Evolutionary conservation across 23 tunicate genomes (phyloP).

Genomic region (Phallusia fumigata): DNA sequence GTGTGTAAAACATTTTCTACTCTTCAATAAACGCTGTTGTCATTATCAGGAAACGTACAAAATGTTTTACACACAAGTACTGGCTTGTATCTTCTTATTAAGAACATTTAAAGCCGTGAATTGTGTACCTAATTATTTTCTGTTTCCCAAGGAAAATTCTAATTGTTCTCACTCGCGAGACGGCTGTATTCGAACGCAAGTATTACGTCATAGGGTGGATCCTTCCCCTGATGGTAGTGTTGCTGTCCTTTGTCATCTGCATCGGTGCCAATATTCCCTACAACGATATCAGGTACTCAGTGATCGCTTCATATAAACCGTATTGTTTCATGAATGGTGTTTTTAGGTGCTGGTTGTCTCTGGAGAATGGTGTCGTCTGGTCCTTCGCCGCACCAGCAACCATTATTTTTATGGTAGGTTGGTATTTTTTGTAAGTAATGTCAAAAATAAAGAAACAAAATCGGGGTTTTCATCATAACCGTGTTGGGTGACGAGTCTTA

Average conservation of each 20-base stretch:
- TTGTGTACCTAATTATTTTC: neutral
- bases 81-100: too few relatives aligned
- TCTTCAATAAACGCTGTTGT: too few relatives aligned
- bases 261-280: slow-evolving; percentile 3
- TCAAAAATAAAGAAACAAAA: too few relatives aligned
- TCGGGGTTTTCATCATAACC: too few relatives aligned
- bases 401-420: slow-evolving; percentile 37
- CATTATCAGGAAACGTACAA: too few relatives aligned
- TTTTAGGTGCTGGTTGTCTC: slow-evolving; percentile 53
- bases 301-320: neutral
- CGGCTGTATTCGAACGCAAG: slow-evolving; percentile 9
- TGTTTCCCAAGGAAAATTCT: slow-evolving; percentile 38
- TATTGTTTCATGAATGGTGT: neutral
- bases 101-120: too few relatives aligned
- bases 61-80: too few relatives aligned
- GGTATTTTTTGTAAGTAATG: neutral
- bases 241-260: slow-evolving; percentile 11
- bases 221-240: slow-evolving; percentile 19
- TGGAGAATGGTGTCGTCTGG: slow-evolving; percentile 46
- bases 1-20: too few relatives aligned
- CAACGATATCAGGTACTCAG: slow-evolving; percentile 12
- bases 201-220: slow-evolving; percentile 48
- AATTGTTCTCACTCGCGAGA: slow-evolving; percentile 40
- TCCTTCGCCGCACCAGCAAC: slow-evolving; percentile 51
- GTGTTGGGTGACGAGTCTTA: too few relatives aligned